Base-by-base conservation (phyloP, 2,888 invertebrate species). In the Epinotia brunnichana region DNA sequence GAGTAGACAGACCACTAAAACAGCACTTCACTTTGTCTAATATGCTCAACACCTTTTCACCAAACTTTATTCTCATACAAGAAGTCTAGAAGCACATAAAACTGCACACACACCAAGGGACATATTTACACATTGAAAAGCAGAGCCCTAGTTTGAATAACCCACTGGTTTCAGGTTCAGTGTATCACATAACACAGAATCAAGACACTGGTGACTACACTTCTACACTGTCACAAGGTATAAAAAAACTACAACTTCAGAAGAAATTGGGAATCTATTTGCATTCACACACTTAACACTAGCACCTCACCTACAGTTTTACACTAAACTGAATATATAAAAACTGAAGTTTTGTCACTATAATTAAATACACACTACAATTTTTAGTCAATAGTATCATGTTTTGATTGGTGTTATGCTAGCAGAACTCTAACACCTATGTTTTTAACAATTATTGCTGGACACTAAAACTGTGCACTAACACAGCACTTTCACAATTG, bases 171-270 rank as follows among this genome's bases (percentile, higher is more conserved):
- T 56, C 35, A 48, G 35, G 60, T 61, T 61, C 67, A 62, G 61
- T 56, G 44, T 56, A 56, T 41, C 72, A 72, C 72, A 68, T 61
- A 60, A 70, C 73, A 74, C 54, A 74, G 44, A 19, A 67, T 21
- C 17, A 48, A 41, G 44, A 61, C 71, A 72, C 67, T 61, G 39
- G 53, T 19, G 84, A 84, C 81, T 82, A 77, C 88, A 88, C 87
- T 84, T 77, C 76, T 74, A 75, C 87, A 90, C 88, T 78, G 83
- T 83, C 90, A 91, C 91, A 88, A 90, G 92, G 92, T 90, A 78
- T 85, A 92, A 90, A 90, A 92, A 92, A 92, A 92, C 91, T 84
- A 92, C 91, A 90, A 87, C 85, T 81, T 87, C 76, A 82, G 86
- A 87, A 87, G 85, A 85, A 87, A 91, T 88, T 87, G 63, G 69